Conservation (phyloP, 64 coral and sea anemone genomes). For the Actinia equina region DNA sequence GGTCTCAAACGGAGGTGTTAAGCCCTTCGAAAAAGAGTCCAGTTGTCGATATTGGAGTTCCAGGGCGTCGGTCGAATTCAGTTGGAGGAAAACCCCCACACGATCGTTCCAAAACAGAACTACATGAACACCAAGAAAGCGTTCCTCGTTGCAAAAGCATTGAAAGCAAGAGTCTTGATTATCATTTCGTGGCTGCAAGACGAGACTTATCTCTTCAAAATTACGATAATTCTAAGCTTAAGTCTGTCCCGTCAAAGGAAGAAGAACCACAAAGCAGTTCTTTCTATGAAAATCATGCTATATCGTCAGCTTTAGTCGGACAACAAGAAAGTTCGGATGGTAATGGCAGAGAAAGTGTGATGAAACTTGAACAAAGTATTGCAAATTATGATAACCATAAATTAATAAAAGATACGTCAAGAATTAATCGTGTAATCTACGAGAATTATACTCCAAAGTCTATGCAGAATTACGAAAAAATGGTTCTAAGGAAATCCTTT, state of each 20-base stretch:
- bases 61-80: background rate
- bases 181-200: background rate
- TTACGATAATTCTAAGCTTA: background rate
- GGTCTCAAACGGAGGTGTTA: background rate
- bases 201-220: background rate
- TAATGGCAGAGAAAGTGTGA: background rate
- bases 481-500: background rate
- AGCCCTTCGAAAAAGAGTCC: background rate
- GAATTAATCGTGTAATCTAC: background rate
- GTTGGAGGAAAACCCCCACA: background rate
- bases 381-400: background rate
- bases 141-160: background rate
- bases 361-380: background rate
- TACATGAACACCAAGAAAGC: background rate
- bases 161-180: background rate
- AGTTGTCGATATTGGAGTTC: background rate
- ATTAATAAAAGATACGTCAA: background rate
- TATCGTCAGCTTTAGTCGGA: background rate
- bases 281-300: conserved; percentile 1
- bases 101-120: background rate
- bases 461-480: conserved; percentile 3
- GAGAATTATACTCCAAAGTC: background rate
- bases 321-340: background rate
- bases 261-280: background rate
- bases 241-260: background rate